These are phyloP conservation scores for Myripristis jacobus DNA, from an alignment of 2,797 vertebrate species.

Conservation along the genomic window DNA sequence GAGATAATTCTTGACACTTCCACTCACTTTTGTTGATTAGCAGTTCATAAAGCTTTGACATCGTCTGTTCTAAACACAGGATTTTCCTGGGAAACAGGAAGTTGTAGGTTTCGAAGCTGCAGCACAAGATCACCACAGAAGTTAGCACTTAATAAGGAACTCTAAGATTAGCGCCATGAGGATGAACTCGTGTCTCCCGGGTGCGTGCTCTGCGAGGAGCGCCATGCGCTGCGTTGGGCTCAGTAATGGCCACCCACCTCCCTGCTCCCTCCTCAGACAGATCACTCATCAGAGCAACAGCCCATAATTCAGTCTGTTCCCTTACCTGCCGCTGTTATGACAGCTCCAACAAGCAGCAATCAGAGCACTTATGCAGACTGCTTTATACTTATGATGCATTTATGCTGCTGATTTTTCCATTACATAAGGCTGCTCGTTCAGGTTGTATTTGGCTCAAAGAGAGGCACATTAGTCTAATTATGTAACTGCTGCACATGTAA, in stretches of 20 bases:
- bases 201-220: background rate
- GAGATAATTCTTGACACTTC: too few relatives aligned
- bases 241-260: conserved; percentile 13
- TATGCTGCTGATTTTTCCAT: background rate
- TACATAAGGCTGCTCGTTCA: background rate
- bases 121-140: too few relatives aligned
- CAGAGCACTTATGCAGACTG: conserved; percentile 14
- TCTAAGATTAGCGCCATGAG: too few relatives aligned
- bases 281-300: conserved; percentile 34
- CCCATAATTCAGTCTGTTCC: conserved; percentile 31
- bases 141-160: too few relatives aligned
- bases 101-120: too few relatives aligned
- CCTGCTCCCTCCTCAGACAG: conserved; percentile 24
- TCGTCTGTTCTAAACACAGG: too few relatives aligned
- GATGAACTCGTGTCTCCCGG: background rate
- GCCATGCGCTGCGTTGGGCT: background rate
- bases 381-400: background rate
- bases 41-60: too few relatives aligned
- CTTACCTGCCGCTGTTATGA: conserved; percentile 37
- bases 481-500: background rate
- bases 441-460: background rate
- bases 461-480: conserved; percentile 8
- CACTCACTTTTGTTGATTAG: too few relatives aligned
- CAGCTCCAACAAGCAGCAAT: conserved; percentile 54
- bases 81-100: too few relatives aligned